These are phyloP conservation scores for Zele albiditarsus DNA, from an alignment of 2,888 invertebrate genomes.

Conservation along the genomic window DNA sequence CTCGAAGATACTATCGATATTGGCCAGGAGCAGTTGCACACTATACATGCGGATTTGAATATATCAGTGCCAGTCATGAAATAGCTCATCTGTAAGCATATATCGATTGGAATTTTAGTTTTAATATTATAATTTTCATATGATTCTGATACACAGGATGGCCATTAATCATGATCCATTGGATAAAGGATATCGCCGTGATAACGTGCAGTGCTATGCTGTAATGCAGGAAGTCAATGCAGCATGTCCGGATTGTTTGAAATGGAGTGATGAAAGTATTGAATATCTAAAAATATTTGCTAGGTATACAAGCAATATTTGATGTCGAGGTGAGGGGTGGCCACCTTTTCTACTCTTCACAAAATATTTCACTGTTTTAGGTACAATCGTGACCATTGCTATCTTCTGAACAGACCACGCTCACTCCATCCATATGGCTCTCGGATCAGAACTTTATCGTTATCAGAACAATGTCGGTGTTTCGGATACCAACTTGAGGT, in stretches of 20 bases:
- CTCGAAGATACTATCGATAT: not conserved
- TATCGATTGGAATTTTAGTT: too few species aligned
- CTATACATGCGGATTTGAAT: not conserved
- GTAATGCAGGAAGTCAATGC: not conserved
- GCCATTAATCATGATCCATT: not conserved
- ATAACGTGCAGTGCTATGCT: not conserved
- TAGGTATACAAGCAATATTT: not conserved
- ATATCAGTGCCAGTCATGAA: not conserved
- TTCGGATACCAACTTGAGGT: not conserved
- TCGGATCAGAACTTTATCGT: not conserved
- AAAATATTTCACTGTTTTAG: not conserved
- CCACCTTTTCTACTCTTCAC: too few species aligned
- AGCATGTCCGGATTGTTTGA: not conserved
- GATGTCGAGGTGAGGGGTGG: too few species aligned
- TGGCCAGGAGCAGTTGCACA: not conserved
- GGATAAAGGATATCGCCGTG: not conserved
- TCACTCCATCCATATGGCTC: slow-evolving; percentile 1
- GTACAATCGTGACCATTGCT: not conserved
- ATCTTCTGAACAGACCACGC: not conserved
- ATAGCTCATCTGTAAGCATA: not conserved
- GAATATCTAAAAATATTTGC: not conserved
- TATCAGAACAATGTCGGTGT: not conserved
- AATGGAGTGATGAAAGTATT: not conserved
- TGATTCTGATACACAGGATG: not conserved
- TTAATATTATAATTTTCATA: too few species aligned